phyloP scores from a whole-genome alignment of 2,113 vertebrate genomes.

The Nanger granti region DNA sequence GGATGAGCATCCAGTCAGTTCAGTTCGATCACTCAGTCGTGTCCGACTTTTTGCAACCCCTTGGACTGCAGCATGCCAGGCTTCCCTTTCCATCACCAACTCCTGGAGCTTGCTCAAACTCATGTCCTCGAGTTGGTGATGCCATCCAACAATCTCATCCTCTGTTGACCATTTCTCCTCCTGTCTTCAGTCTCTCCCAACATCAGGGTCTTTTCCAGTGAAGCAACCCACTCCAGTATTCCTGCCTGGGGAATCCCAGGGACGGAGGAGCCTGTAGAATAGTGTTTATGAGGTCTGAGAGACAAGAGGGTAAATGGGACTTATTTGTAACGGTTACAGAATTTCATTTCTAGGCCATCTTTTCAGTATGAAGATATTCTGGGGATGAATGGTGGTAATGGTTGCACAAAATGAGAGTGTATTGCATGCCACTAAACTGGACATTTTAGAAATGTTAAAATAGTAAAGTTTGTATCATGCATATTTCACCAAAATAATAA shows the following conservation, averaged over 20 bases:
- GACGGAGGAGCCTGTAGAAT: background rate
- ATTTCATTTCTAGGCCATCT: too few relatives aligned
- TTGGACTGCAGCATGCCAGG: background rate
- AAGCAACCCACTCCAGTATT: background rate
- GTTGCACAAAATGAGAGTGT: too few relatives aligned
- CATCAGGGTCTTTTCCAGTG: background rate
- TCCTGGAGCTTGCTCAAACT: background rate
- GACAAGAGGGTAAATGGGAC: too few relatives aligned
- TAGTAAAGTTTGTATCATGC: too few relatives aligned
- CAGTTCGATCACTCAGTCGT: fast-evolving
- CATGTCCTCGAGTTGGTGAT: background rate
- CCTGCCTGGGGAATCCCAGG: background rate
- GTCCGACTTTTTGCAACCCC: background rate
- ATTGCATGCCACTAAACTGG: too few relatives aligned
- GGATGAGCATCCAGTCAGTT: background rate
- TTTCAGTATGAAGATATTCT: too few relatives aligned
- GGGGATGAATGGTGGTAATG: too few relatives aligned
- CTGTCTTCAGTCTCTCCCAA: background rate
- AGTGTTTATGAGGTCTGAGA: too few relatives aligned
- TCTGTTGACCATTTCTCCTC: background rate
- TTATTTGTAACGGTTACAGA: too few relatives aligned
- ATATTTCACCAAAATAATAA: too few relatives aligned
- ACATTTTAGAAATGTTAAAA: too few relatives aligned
- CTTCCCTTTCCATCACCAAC: background rate
- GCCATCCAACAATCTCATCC: background rate